phyloP scores from a whole-genome alignment of 2,113 vertebrate species.

The Otis tarda region DNA sequence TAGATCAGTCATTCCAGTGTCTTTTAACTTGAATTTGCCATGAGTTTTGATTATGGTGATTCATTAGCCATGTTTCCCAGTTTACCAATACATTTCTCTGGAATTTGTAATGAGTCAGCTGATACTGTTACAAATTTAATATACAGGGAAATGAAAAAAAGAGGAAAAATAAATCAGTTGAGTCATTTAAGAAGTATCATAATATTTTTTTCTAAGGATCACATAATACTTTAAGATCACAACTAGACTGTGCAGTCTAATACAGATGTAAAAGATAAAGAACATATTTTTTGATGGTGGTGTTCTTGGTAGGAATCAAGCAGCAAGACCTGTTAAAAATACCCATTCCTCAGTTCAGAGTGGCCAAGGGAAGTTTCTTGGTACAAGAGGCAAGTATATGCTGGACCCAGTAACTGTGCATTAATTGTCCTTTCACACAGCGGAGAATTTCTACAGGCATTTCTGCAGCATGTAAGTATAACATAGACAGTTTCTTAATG shows the following conservation, averaged over 20 bases:
- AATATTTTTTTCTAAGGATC: background rate
- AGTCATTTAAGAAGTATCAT: background rate
- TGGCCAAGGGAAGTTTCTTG: background rate
- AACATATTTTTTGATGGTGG: background rate
- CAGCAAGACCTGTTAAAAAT: background rate
- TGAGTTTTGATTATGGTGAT: background rate
- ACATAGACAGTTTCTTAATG: background rate
- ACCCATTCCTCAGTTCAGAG: background rate
- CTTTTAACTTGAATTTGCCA: background rate
- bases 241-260: background rate
- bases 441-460: background rate
- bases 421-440: background rate
- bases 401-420: background rate
- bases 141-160: background rate
- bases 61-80: background rate
- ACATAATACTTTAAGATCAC: too few species aligned
- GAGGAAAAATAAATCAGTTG: background rate
- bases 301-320: background rate
- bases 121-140: background rate
- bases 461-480: background rate
- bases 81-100: background rate
- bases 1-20: background rate
- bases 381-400: background rate
- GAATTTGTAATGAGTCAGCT: background rate
- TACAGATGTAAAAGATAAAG: background rate